phyloP scores from a whole-genome alignment of 2,797 vertebrate genomes.

The Phrynocephalus forsythii region DNA sequence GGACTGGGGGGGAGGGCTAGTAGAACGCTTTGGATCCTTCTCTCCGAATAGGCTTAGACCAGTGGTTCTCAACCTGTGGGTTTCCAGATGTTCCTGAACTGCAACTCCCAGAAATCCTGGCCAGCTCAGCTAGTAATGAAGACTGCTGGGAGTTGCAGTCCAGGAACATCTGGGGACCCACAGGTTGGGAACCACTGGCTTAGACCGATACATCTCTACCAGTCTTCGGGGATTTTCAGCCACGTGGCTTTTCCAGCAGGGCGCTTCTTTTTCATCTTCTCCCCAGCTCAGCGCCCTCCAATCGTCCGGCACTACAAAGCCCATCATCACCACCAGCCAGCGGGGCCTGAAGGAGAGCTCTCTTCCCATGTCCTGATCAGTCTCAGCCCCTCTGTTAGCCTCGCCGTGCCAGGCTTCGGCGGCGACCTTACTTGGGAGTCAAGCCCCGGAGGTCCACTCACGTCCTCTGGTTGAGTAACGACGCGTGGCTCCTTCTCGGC shows the following conservation, averaged over 20 bases:
- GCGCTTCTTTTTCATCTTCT: background rate
- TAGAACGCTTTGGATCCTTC: background rate
- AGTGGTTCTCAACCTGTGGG: too few relatives aligned
- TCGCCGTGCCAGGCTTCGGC: background rate
- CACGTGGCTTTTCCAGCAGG: background rate
- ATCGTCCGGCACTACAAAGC: background rate
- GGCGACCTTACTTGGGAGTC: background rate
- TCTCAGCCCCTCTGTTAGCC: background rate
- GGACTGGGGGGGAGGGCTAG: background rate
- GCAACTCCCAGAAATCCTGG: too few relatives aligned
- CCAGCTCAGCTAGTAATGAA: too few relatives aligned
- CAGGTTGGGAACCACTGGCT: too few relatives aligned
- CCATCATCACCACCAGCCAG: background rate
- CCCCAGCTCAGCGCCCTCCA: background rate
- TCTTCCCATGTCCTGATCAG: background rate
- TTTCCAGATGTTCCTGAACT: too few relatives aligned
- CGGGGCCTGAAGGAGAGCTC: background rate
- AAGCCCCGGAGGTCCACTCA: too few relatives aligned
- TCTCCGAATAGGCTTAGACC: too few relatives aligned
- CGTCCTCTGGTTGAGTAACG: too few relatives aligned
- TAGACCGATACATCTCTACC: too few relatives aligned
- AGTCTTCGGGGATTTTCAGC: background rate
- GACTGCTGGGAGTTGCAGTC: too few relatives aligned
- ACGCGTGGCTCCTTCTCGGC: too few relatives aligned
- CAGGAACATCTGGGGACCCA: too few relatives aligned